Base-by-base conservation (phyloP, 2,113 vertebrate genomes). In the Taurulus bubalis region DNA sequence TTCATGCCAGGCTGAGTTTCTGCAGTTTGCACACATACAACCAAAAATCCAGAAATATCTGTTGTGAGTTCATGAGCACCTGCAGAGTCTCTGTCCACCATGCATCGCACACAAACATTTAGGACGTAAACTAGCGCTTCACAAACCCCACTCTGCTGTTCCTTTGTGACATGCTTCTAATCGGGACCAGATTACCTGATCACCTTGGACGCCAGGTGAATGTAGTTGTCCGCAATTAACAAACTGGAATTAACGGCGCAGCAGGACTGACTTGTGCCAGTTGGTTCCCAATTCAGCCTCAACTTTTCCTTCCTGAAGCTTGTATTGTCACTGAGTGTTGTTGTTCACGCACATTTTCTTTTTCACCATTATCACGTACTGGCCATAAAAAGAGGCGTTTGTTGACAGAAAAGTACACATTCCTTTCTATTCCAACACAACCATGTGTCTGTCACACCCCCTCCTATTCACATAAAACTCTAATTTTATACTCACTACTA, bases 401-500 rank as follows among this genome's bases (percentile, higher is more conserved):
- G 86, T 91, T 90, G 81, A 87, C 87, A 90, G 34, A 82, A 79
- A 92, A 87, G 38, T 83, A 89, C 88, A 81, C 87, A 93, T 92
- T 92, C 90, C 90, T 89, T 63, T 69, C 47, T 26, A 8, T 80
- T 72, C 80, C 71, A 85, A 87, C 78, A 87, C 49, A 63, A 77
- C 71, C 81, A 60, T 72, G 75, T 64, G 87, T 86, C 75, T 88
- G 55, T 85, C 67, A 66, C 77, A 73, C 82, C 84, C 65, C 71
- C 81, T 83, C 63, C 76, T 77, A 51, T 85, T 93, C 73, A 91
- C 89, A 88, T 90, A 90, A 90, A 93, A 87, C 32, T 84, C 87
- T 90, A 90, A 90, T 90, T 92, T 92, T 90, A 91, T 51, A 58
- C 82, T 82, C 60, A 86, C 85, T 86, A 75, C 92, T 90, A 80